Percentiles rank a stretch among this genome's conserved stretches.
Evolutionary conservation across 1,140 invertebrate species (phyloP).

Genomic region (Camponotus pennsylvanicus): DNA sequence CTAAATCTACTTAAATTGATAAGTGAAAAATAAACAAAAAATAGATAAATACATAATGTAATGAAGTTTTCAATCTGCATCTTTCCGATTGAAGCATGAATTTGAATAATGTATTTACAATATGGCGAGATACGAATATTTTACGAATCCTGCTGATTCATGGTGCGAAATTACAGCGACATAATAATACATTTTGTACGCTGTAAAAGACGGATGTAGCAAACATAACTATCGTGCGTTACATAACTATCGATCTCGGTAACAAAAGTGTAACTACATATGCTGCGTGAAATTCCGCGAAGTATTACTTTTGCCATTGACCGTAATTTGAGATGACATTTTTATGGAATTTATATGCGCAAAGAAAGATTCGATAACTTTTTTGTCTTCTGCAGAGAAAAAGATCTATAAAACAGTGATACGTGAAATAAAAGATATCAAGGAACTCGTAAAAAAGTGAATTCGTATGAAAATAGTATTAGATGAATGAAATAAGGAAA

Average conservation of each 20-base stretch:
- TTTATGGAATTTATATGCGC: background rate
- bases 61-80: background rate
- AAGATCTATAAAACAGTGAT: background rate
- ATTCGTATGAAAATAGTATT: background rate
- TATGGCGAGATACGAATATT: background rate
- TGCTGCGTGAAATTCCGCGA: constrained; percentile 13
- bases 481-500: background rate
- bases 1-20: background rate
- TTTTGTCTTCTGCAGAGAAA: background rate
- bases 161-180: constrained; percentile 24
- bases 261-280: background rate
- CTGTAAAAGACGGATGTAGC: background rate
- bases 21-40: background rate
- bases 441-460: background rate
- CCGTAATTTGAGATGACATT: background rate
- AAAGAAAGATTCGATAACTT: background rate
- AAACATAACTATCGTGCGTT: background rate
- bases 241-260: constrained; percentile 35
- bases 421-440: background rate
- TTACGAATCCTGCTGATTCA: constrained; percentile 13
- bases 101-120: constrained; percentile 28
- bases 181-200: background rate
- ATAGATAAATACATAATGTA: background rate
- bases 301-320: background rate
- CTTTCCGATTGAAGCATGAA: background rate